A percentile compares a stretch with the other conserved stretches of the same genome.
phyloP scores from a whole-genome alignment of 2,888 invertebrate species.

The Cantharis nigra region DNA sequence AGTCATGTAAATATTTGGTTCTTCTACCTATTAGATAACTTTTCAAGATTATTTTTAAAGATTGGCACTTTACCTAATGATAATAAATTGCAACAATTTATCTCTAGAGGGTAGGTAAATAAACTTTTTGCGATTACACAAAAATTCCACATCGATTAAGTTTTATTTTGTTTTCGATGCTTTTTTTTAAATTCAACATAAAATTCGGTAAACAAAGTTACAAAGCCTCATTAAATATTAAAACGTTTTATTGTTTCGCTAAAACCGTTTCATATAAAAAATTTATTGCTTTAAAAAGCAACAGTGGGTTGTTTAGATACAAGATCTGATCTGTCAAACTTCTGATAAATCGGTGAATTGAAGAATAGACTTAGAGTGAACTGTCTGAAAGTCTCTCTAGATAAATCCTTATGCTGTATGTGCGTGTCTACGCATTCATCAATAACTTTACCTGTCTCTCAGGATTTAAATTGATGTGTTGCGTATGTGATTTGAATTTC shows the following conservation, averaged over 20 bases:
- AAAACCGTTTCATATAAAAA: background rate
- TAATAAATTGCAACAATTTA: background rate
- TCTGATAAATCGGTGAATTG: slow-evolving; percentile 33
- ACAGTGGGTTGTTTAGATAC: slow-evolving; percentile 30
- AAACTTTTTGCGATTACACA: background rate
- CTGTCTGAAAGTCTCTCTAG: slow-evolving; percentile 24
- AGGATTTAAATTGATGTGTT: slow-evolving; percentile 19
- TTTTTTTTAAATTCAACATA: background rate
- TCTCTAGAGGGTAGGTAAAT: background rate
- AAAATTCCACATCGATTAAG: background rate
- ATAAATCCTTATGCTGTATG: slow-evolving; percentile 23
- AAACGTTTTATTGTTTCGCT: background rate
- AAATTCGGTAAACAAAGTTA: background rate
- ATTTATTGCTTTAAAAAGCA: slow-evolving; percentile 10
- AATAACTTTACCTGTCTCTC: slow-evolving; percentile 25
- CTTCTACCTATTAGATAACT: background rate
- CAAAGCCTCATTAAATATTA: background rate
- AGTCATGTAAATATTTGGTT: background rate
- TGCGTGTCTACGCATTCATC: slow-evolving; percentile 33
- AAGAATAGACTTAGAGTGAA: slow-evolving; percentile 29
- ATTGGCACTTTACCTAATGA: background rate
- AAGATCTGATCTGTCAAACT: slow-evolving; percentile 32
- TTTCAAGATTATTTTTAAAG: background rate
- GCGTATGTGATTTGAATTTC: slow-evolving; percentile 14
- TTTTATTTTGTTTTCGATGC: background rate